phyloP scores from a whole-genome alignment of 2,113 vertebrate species.

The Camelus dromedarius region DNA sequence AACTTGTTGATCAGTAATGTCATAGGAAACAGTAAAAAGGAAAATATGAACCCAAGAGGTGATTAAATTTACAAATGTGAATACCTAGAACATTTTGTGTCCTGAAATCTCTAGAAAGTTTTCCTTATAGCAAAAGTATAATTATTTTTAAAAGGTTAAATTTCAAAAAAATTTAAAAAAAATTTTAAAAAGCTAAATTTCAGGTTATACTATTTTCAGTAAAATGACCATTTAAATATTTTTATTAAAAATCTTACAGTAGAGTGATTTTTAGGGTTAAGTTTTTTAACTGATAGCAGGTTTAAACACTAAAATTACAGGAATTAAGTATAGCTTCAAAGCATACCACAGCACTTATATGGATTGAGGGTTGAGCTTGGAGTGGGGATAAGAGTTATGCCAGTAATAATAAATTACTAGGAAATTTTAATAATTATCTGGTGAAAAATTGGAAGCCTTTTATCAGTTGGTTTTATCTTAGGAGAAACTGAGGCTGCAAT shows the following conservation, averaged over 20 bases:
- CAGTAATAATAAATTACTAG: conserved; percentile 51
- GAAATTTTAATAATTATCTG: conserved; percentile 53
- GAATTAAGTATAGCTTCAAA: conserved; percentile 31
- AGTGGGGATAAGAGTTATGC: not conserved
- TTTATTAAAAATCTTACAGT: conserved; percentile 35
- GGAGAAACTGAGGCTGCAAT: conserved; percentile 48
- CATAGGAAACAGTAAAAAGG: conserved; percentile 41
- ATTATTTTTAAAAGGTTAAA: conserved; percentile 54
- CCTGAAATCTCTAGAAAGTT: not conserved
- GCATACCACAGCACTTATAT: not conserved
- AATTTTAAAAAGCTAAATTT: conserved; percentile 47
- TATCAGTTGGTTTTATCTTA: conserved; percentile 13
- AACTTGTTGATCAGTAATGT: conserved; percentile 18
- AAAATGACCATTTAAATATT: conserved; percentile 27
- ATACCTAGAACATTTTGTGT: conserved; percentile 40
- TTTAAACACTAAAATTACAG: conserved; percentile 49
- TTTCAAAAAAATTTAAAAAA: not conserved
- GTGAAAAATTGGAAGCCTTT: not conserved
- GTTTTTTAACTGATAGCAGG: not conserved
- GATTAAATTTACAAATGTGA: conserved; percentile 44
- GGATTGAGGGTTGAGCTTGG: not conserved
- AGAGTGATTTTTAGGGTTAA: not conserved
- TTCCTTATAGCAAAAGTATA: conserved; percentile 4
- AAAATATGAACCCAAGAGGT: conserved; percentile 25
- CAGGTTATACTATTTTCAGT: conserved; percentile 21